Evolutionary conservation across 2,113 vertebrate species (phyloP).

Genomic region (Craseonycteris thonglongyai): DNA sequence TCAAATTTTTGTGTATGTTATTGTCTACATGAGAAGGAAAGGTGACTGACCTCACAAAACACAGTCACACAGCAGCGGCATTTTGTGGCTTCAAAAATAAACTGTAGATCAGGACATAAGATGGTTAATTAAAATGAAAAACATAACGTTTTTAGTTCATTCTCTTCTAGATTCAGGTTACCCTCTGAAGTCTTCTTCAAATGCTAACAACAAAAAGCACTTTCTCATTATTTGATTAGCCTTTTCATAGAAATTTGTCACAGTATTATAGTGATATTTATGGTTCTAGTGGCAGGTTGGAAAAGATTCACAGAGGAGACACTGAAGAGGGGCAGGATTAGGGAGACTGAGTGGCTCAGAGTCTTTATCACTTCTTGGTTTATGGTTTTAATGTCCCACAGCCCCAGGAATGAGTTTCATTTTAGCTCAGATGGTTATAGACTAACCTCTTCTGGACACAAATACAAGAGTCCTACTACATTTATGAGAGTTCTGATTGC

Average conservation of each 20-base stretch:
- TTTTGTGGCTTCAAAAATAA: background rate
- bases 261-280: background rate
- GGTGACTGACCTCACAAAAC: background rate
- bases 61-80: background rate
- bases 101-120: background rate
- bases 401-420: background rate
- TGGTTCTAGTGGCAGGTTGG: background rate
- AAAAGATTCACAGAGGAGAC: fast-evolving
- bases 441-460: no score
- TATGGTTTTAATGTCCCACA: background rate
- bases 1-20: background rate
- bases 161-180: background rate
- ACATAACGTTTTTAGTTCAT: background rate
- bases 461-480: fast-evolving
- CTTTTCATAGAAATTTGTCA: background rate
- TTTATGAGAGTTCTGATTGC: background rate
- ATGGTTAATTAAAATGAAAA: background rate
- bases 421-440: background rate
- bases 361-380: background rate
- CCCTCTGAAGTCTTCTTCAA: background rate
- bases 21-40: background rate
- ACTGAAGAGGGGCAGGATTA: no score
- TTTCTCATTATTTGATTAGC: background rate
- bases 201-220: background rate
- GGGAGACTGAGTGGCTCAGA: fast-evolving